Evolutionary conservation across 1,140 invertebrate species (phyloP).

Genomic region (Rhysida immarginata): DNA sequence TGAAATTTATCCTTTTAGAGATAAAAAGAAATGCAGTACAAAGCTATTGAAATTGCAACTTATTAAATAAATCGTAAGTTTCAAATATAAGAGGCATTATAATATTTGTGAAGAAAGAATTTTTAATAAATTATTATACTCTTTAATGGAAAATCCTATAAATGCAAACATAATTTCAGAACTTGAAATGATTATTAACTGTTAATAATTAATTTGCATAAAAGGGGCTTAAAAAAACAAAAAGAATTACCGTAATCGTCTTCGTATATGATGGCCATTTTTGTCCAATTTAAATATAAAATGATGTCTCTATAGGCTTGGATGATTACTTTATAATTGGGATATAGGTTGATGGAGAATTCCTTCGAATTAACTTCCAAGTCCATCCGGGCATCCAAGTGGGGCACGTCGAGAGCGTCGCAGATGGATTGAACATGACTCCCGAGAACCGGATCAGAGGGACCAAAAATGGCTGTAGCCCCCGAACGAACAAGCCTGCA

Average conservation of each 20-base stretch:
- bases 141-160: too few species aligned
- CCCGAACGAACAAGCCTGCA: constrained; percentile 72
- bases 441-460: constrained; percentile 60
- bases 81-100: too few species aligned
- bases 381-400: constrained; percentile 60
- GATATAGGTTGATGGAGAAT: constrained; percentile 81
- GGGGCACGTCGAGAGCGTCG: constrained; percentile 70
- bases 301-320: constrained; percentile 73
- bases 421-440: constrained; percentile 78
- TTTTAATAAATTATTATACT: too few species aligned
- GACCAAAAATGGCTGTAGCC: constrained; percentile 76
- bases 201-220: too few species aligned
- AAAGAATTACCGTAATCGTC: constrained; percentile 64
- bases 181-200: too few species aligned
- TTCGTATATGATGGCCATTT: constrained; percentile 84
- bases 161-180: too few species aligned
- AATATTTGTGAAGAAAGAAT: too few species aligned
- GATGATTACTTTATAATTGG: constrained; percentile 64
- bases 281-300: constrained; percentile 78
- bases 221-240: too few species aligned
- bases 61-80: too few species aligned
- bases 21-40: too few species aligned
- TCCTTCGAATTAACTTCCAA: constrained; percentile 42
- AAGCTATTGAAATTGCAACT: too few species aligned
- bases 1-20: too few species aligned